Base-by-base conservation (phyloP, 2,888 invertebrate species). In the Serripes groenlandicus region DNA sequence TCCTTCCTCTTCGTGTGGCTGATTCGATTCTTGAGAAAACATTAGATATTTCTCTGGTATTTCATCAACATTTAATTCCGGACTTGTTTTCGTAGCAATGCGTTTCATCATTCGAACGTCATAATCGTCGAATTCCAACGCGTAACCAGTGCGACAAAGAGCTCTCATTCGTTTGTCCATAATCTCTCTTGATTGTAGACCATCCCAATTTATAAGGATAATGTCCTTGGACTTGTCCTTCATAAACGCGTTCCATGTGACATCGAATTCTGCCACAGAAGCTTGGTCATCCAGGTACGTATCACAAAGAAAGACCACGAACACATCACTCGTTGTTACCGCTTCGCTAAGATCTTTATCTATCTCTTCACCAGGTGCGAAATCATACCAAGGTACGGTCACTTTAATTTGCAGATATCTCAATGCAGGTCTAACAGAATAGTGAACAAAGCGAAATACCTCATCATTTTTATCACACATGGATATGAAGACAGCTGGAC, bases 381-480 rank as follows among this genome's bases (percentile, higher is more conserved):
- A 9, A 7, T 66, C 52, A 52, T 42, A 75, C 75, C 66, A 68
- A 7, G 75, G 66, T 21, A 28, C 28, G 2, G 21, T 42, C 3
- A 75, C 54, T 5, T 23, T n/a, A 21, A 54, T n/a, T n/a, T 54
- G 23, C 7, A 32, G 34, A 23, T 68, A 7, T 26, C 18, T 3
- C 7, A 75, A 34, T 30, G 66, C 18, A n/a, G 34, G 54, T 35
- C 35, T 30, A 3, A 66, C 23, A 54, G 28, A 68, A 18, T 54
- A 34, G 18, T 52, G 35, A 9, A 75, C 26, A 3, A 34, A 35
- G 4, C 35, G n/a, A 52, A 75, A 68, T 5, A 66, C 54, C 3
- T 64, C 68, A 5, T 75, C 56, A 26, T 75, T 75, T 18, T 66
- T 56, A 7, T 75, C 75, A 52, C 75, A 75, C 30, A 75, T 66